phyloP scores from a whole-genome alignment of 1,140 invertebrate genomes.

The Elymnias hypermnestra region DNA sequence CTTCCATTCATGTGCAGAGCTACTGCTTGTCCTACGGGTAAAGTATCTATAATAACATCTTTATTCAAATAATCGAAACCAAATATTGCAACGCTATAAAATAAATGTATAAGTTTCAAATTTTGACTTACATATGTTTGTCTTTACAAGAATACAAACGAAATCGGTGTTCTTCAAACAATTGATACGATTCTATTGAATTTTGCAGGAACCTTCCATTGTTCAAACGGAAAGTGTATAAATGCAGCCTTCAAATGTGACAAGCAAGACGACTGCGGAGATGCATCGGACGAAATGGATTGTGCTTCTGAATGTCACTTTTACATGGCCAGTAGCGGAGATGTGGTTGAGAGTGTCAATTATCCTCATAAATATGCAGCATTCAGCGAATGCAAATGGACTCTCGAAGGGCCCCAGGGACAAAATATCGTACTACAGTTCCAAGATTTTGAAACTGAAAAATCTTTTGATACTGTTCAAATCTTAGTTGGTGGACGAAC shows the following conservation, averaged over 20 bases:
- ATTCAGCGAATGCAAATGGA: constrained; percentile 97
- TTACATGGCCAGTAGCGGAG: constrained; percentile 95
- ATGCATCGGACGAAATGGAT: constrained; percentile 93
- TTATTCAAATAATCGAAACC: too few relatives aligned
- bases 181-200: constrained; percentile 17
- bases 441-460: constrained; percentile 98
- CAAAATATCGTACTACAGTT: constrained; percentile 96
- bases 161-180: constrained; percentile 11
- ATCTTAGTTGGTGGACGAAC: constrained; percentile 95
- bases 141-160: constrained; percentile 6
- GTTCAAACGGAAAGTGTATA: constrained; percentile 94
- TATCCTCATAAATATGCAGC: constrained; percentile 95
- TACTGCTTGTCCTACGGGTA: constrained; percentile 93
- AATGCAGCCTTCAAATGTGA: constrained; percentile 94
- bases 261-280: constrained; percentile 94
- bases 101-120: too few relatives aligned
- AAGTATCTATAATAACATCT: constrained; percentile 18
- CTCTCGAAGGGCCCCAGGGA: constrained; percentile 95
- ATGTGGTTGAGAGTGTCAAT: constrained; percentile 95
- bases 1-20: constrained; percentile 96
- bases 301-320: constrained; percentile 92
- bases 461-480: constrained; percentile 96
- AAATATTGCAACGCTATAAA: too few relatives aligned
- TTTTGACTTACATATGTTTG: neutral
- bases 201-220: constrained; percentile 88